Conservation (phyloP, 2,797 vertebrate species). For the Siniperca undulata region DNA sequence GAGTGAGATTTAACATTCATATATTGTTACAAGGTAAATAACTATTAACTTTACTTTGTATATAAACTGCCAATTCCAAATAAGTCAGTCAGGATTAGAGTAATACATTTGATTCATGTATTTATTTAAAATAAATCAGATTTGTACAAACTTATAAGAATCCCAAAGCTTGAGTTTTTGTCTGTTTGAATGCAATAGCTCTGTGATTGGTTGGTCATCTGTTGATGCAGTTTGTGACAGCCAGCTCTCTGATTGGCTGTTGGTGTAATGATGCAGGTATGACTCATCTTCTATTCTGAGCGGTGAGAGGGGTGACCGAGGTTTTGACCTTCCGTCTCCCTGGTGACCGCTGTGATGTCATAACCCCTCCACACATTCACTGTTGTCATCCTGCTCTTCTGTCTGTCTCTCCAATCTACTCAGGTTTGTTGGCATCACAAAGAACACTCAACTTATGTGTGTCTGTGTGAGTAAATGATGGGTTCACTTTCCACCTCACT, state of each 20-base stretch:
- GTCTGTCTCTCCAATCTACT: conserved; percentile 16
- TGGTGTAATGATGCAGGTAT: conserved; percentile 61
- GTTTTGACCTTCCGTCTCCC: conserved; percentile 74
- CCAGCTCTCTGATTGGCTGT: conserved; percentile 52
- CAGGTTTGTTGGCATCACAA: background rate
- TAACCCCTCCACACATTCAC: background rate
- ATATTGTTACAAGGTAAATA: background rate
- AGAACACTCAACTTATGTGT: background rate
- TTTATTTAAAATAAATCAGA: background rate
- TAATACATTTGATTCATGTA: background rate
- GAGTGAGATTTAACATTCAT: background rate
- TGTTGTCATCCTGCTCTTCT: conserved; percentile 28
- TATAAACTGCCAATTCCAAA: background rate
- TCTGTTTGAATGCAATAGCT: conserved; percentile 1
- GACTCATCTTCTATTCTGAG: conserved; percentile 81
- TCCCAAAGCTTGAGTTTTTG: background rate
- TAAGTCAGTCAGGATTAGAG: background rate
- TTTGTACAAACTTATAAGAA: background rate
- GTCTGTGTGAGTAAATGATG: conserved; percentile 2
- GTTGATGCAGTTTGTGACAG: conserved; percentile 33
- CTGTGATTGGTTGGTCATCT: conserved; percentile 35
- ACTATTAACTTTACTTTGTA: background rate
- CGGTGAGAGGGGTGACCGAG: conserved; percentile 41
- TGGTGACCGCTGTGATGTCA: conserved; percentile 73
- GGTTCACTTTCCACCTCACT: background rate